phyloP scores from a whole-genome alignment of 2,797 vertebrate genomes.

The Prionace glauca region DNA sequence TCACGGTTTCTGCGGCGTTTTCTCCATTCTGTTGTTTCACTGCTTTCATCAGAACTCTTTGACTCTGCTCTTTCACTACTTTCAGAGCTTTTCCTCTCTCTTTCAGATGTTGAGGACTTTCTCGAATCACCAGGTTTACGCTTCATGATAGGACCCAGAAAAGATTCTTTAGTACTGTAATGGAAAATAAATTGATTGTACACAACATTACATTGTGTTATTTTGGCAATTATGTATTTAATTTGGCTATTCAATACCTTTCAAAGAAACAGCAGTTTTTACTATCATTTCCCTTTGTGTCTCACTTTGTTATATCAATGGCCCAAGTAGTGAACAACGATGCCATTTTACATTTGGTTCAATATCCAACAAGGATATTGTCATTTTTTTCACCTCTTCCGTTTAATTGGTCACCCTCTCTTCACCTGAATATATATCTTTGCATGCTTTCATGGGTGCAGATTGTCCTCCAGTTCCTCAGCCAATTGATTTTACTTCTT shows the following conservation, averaged over 20 bases:
- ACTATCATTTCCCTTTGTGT: neutral
- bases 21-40: neutral
- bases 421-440: neutral
- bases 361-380: neutral
- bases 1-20: neutral
- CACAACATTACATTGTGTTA: neutral
- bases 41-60: neutral
- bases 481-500: neutral
- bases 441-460: neutral
- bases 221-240: neutral
- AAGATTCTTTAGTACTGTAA: conserved; percentile 11
- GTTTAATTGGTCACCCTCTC: neutral
- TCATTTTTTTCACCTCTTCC: neutral
- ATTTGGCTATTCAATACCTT: neutral
- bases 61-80: conserved; percentile 4
- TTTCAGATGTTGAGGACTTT: neutral
- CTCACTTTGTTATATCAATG: neutral
- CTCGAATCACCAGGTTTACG: conserved; percentile 12
- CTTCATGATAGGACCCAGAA: conserved; percentile 14
- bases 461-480: neutral
- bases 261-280: neutral
- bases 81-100: conserved; percentile 8
- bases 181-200: neutral
- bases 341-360: neutral
- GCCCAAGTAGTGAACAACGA: neutral